phyloP scores from a whole-genome alignment of 30 jellyfish, hydroid and myxozoan species.

The Phacellophora camtschatica region DNA sequence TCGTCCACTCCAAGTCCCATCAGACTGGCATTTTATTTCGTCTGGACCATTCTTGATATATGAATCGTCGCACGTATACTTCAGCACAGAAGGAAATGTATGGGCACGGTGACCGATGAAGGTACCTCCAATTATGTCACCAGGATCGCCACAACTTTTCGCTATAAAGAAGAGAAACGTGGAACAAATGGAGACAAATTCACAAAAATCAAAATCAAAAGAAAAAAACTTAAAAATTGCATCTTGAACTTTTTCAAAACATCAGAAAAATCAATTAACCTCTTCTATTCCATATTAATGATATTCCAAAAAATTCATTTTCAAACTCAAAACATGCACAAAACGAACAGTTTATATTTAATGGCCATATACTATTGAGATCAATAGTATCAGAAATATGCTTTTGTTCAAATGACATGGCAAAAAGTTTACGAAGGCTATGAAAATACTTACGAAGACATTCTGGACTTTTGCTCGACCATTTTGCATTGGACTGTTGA shows the following conservation, averaged over 20 bases:
- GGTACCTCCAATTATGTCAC: constrained; percentile 34
- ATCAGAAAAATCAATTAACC: too few relatives aligned
- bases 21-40: constrained; percentile 64
- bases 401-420: too few relatives aligned
- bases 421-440: not conserved
- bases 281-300: too few relatives aligned
- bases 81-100: constrained; percentile 25
- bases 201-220: not conserved
- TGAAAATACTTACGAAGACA: not conserved
- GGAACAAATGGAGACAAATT: not conserved
- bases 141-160: constrained; percentile 77
- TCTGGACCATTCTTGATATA: constrained; percentile 52
- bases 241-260: too few relatives aligned
- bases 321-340: too few relatives aligned
- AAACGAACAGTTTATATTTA: too few relatives aligned
- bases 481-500: not conserved
- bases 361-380: too few relatives aligned
- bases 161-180: not conserved
- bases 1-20: constrained; percentile 71
- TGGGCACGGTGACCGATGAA: not conserved
- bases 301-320: too few relatives aligned
- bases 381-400: not conserved
- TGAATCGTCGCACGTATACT: constrained; percentile 58
- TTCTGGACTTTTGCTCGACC: not conserved
- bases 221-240: too few relatives aligned